Evolutionary conservation across 35 echinoderm and acorn worm species (phyloP).

Genomic region (Eucidaris tribuloides): DNA sequence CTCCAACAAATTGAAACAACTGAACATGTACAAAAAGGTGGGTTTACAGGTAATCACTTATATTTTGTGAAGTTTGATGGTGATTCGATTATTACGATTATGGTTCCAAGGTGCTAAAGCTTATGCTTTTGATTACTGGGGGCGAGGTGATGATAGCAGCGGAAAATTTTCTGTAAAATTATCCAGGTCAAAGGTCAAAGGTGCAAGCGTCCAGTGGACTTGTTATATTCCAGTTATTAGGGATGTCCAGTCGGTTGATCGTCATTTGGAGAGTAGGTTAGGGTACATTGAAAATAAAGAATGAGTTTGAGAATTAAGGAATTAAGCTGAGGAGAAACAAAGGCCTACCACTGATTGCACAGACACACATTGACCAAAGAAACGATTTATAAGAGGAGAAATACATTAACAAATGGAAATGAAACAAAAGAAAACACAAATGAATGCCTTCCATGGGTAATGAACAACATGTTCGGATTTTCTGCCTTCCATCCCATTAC

Average conservation of each 20-base stretch:
- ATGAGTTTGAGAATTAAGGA: background rate
- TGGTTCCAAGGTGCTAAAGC: too few relatives aligned
- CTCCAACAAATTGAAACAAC: conserved; percentile 56
- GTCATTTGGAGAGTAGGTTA: too few relatives aligned
- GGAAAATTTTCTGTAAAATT: too few relatives aligned
- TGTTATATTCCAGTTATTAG: too few relatives aligned
- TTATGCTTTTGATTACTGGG: background rate
- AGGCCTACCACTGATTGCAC: background rate
- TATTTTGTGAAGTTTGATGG: too few relatives aligned
- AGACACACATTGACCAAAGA: background rate
- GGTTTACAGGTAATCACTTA: too few relatives aligned
- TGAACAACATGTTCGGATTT: background rate
- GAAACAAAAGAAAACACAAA: background rate
- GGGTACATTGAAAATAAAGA: too few relatives aligned
- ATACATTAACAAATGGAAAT: background rate
- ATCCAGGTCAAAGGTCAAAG: too few relatives aligned
- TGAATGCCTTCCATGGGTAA: background rate
- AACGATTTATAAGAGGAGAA: background rate
- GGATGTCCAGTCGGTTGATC: too few relatives aligned
- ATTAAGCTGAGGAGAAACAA: background rate
- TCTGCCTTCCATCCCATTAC: background rate
- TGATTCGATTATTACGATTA: too few relatives aligned
- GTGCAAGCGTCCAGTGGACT: too few relatives aligned
- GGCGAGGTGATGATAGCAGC: background rate
- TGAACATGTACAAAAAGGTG: conserved; percentile 94